A percentile compares a stretch with the other conserved stretches of the same genome.
Evolutionary conservation across 2,888 invertebrate species (phyloP).

Genomic region (Caenorhabditis becei): DNA sequence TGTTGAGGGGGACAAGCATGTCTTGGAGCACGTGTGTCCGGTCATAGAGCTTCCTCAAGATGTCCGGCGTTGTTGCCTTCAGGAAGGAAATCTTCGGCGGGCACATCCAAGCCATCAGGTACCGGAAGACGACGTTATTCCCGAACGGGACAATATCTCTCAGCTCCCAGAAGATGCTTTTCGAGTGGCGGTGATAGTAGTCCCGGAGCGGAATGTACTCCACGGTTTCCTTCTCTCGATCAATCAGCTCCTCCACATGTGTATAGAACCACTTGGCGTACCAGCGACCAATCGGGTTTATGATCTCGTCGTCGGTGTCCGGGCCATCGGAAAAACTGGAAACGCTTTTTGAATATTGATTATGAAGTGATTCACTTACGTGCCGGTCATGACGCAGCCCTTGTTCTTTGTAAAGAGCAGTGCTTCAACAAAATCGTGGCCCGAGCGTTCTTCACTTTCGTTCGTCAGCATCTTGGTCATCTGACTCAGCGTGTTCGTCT

Average conservation of each 20-base stretch:
- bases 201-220: constrained; percentile 88
- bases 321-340: constrained; percentile 73
- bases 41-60: constrained; percentile 85
- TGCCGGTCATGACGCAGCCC: constrained; percentile 89
- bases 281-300: constrained; percentile 88
- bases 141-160: constrained; percentile 91
- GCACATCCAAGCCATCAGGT: constrained; percentile 89
- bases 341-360: not conserved
- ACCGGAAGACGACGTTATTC: constrained; percentile 87
- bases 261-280: constrained; percentile 91
- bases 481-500: constrained; percentile 84
- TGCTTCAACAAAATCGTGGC: constrained; percentile 88
- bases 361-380: constrained; percentile 85
- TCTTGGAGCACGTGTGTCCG: constrained; percentile 89
- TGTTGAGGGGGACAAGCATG: constrained; percentile 88
- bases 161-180: constrained; percentile 90
- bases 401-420: constrained; percentile 86
- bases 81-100: constrained; percentile 90
- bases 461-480: constrained; percentile 84
- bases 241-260: constrained; percentile 85
- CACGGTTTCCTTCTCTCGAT: constrained; percentile 17
- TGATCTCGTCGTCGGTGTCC: constrained; percentile 65
- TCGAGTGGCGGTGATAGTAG: constrained; percentile 90
- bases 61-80: constrained; percentile 83
- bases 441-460: constrained; percentile 82